Percentiles rank a stretch among this genome's conserved stretches.
Evolutionary conservation across 2,797 vertebrate genomes (phyloP).

Genomic region (Pantherophis vulpinus): DNA sequence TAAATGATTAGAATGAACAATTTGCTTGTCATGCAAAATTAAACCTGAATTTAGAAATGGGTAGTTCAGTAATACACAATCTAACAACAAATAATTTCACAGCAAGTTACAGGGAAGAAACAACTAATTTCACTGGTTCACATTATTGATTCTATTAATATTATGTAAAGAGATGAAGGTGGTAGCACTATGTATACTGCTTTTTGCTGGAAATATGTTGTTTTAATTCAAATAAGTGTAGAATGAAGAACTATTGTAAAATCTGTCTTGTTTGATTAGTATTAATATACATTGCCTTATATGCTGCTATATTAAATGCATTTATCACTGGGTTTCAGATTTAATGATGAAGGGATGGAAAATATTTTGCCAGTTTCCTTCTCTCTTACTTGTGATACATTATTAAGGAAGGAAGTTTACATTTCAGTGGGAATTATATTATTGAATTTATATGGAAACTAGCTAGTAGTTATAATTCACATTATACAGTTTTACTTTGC

Average conservation of each 20-base stretch:
- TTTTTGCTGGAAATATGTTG: not conserved
- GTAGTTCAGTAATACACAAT: not conserved
- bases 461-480: not conserved
- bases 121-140: not conserved
- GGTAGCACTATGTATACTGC: not conserved
- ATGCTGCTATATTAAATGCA: not conserved
- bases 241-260: not conserved
- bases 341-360: not conserved
- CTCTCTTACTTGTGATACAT: not conserved
- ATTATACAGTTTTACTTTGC: not conserved
- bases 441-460: not conserved
- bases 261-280: not conserved
- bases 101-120: not conserved
- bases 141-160: not conserved
- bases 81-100: not conserved
- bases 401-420: not conserved
- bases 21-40: not conserved
- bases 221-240: not conserved
- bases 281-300: not conserved
- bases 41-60: not conserved
- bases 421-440: not conserved
- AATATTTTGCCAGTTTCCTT: not conserved
- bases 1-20: not conserved
- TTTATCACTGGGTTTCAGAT: not conserved
- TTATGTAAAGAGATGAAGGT: not conserved